Evolutionary conservation across 2,113 vertebrate species (phyloP), one percentile per base, ranked within the genome.

Genomic region (Notarius lentiginosus): DNA sequence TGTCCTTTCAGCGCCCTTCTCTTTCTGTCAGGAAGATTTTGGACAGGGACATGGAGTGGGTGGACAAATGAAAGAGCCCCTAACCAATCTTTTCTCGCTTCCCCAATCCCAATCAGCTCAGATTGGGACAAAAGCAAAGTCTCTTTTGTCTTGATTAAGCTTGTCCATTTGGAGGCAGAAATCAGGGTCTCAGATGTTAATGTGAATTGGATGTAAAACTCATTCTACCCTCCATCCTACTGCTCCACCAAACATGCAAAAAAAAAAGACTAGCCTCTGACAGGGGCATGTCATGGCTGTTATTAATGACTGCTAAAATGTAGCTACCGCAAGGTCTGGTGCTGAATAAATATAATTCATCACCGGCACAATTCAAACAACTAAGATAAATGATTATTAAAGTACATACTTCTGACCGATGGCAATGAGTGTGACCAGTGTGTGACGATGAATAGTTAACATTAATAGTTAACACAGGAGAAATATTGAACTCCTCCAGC

Each of bases 291-390:
- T 65, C 88, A 85, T 72, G 41, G 5, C 68, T 15, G 20, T 91
- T 87, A 91, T 88, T 89, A 91, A 91, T 91, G 84, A 53, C 87
- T 86, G 87, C 84, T 87, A 91, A 89, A 91, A 88, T 89, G 87
- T 89, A 87, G 88, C 83, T 91, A 91, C 90, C 90, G 89, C 90
- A 91, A 91, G 90, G 90, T 88, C 83, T 82, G 34, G 73, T 22
- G n/a, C 85, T 79, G 88, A 87, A 89, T 85, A 91, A 88, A 91
- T 89, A 91, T 87, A 84, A 91, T 91, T 91, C 85, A 91, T 91
- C 90, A 91, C 83, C 27, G 17, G 79, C 30, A 75, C 82, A 87
- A 87, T 88, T 91, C 73, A 91, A 91, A 89, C 90, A 91, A 87
- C 70, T 30, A 79, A 87, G 90, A 91, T 79, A 84, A 83, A 91